phyloP scores from a whole-genome alignment of 2,888 invertebrate species.

The Allolobophora icterica region DNA sequence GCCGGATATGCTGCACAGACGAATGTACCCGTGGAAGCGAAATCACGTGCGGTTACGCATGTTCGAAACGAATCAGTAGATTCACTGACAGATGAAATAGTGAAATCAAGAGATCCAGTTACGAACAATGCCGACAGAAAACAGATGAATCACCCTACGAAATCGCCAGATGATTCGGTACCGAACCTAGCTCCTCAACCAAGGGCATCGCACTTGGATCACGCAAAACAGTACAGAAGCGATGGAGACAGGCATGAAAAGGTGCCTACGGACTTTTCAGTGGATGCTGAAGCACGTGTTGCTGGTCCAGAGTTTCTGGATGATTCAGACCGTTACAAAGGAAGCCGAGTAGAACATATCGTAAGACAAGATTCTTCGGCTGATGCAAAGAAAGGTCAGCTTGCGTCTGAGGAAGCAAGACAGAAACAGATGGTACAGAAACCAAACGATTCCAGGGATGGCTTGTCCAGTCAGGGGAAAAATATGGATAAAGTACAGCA shows the following conservation, averaged over 20 bases:
- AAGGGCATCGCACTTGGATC: background rate
- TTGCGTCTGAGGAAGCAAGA: background rate
- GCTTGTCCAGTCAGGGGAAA: background rate
- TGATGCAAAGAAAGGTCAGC: slow-evolving; percentile 7
- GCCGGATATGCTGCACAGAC: background rate
- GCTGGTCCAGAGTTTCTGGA: background rate
- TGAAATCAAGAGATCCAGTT: background rate
- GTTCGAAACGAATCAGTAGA: slow-evolving; percentile 19
- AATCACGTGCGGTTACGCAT: background rate
- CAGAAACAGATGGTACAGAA: background rate
- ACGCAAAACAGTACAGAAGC: background rate
- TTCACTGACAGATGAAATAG: slow-evolving; percentile 26
- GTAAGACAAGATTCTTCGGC: slow-evolving; percentile 21
- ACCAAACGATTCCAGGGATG: background rate
- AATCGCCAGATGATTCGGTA: background rate
- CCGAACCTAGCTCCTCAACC: background rate
- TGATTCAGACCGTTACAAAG: background rate
- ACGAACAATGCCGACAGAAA: background rate
- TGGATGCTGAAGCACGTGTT: background rate
- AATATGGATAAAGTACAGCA: background rate
- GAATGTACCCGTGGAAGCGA: background rate
- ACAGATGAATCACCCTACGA: background rate
- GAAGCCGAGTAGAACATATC: background rate
- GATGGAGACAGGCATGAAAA: background rate
- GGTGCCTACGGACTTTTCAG: background rate